A percentile compares a stretch with the other conserved stretches of the same genome.
Evolutionary conservation across 2,797 vertebrate species (phyloP).

Genomic region (Anguilla marmorata): DNA sequence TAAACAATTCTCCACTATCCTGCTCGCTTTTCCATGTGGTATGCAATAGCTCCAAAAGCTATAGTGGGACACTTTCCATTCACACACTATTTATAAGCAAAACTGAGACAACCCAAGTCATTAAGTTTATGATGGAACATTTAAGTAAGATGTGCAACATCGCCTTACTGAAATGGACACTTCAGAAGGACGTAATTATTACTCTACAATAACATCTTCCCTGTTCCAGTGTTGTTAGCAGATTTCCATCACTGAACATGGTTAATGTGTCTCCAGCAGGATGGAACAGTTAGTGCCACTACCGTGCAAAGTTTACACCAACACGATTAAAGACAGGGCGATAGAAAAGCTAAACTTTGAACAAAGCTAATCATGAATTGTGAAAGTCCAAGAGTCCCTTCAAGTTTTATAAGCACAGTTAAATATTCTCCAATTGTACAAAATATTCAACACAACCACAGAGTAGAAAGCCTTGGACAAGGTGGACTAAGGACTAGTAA

Average conservation of each 20-base stretch:
- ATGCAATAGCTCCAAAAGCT: not conserved
- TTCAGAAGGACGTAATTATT: not conserved
- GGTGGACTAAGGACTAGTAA: not conserved
- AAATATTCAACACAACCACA: slow-evolving; percentile 65
- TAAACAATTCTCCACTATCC: not conserved
- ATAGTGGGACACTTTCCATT: not conserved
- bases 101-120: not conserved
- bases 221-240: not conserved
- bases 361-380: slow-evolving; percentile 69
- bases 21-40: not conserved
- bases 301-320: not conserved
- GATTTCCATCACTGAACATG: not conserved
- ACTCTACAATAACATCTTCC: not conserved
- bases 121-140: slow-evolving; percentile 11
- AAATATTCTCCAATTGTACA: slow-evolving; percentile 68
- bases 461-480: not conserved
- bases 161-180: not conserved
- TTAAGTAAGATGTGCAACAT: not conserved
- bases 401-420: slow-evolving; percentile 63
- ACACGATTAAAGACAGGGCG: not conserved
- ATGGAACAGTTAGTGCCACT: not conserved
- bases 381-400: slow-evolving; percentile 66
- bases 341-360: slow-evolving; percentile 40
- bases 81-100: not conserved
- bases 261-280: slow-evolving; percentile 10